Conservation (phyloP, 2,113 vertebrate species). For the Castor canadensis region DNA sequence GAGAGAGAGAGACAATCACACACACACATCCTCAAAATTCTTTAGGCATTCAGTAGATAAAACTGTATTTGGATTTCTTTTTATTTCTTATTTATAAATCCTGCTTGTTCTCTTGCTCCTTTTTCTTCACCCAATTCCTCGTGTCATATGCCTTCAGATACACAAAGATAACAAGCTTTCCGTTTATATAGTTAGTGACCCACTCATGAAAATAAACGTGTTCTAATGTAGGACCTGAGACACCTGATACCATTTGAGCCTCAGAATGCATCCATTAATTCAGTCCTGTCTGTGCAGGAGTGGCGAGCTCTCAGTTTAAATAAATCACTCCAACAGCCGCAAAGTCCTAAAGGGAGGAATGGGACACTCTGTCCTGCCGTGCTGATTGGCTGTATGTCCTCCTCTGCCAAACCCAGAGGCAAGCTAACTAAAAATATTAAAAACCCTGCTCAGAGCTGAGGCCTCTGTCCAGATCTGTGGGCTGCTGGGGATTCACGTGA, state of each 20-base stretch:
- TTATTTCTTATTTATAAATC: constrained; percentile 8
- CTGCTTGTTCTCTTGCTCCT: neutral
- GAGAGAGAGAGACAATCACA: too few relatives aligned
- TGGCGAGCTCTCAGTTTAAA: neutral
- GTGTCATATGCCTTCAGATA: neutral
- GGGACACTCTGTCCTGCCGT: neutral
- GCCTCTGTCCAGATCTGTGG: neutral
- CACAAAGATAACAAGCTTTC: constrained; percentile 27
- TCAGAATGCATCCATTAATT: neutral
- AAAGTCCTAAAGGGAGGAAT: too few relatives aligned
- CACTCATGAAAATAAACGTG: constrained; percentile 51
- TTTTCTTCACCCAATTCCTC: neutral
- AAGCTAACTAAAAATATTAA: neutral
- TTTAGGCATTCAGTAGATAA: neutral
- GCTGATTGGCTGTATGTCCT: neutral
- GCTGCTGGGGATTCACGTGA: neutral
- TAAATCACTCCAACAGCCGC: neutral
- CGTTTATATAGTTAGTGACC: constrained; percentile 25
- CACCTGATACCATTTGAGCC: neutral
- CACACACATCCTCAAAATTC: neutral
- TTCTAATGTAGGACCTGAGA: neutral
- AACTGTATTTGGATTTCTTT: constrained; percentile 36
- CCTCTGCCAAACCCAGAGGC: too few relatives aligned
- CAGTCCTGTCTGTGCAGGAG: neutral
- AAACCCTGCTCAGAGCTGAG: neutral